Base-by-base conservation (phyloP, 2,113 vertebrate species). In the Nipponia nippon region DNA sequence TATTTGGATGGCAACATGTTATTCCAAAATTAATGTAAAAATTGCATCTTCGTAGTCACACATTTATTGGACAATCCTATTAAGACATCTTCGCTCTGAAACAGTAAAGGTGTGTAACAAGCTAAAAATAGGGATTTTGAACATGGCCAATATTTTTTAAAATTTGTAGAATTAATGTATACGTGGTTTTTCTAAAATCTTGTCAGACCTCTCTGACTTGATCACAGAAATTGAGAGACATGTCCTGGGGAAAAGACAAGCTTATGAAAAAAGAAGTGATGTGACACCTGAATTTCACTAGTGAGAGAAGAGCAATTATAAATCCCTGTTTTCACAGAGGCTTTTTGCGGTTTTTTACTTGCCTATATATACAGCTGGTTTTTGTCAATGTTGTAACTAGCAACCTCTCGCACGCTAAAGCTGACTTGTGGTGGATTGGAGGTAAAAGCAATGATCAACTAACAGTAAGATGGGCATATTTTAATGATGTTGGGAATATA, bases 401-500 rank as follows among this genome's bases (percentile, higher is more conserved):
- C 91, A 96, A 75, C 42, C 27, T 34, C 23, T 44, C 42, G 69
- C 50, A 14, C 15, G 7, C 44, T 21, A 11, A 75, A 88, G 69
- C 90, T 88, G 47, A 70, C 61, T 49, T 55, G 22, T 55, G 22
- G 52, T 67, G 89, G 70, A 34, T 40, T 77, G 53, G 46, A 71
- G 50, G 42, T 25, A 56, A 59, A 84, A 93, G 56, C 36, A 38
- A 26, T 70, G 59, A 85, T 69, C 93, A 96, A 10, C 79, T 92
- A 94, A 95, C 94, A 91, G 92, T 82, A 79, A 21, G 61, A 97
- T 89, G 87, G 91, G 88, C 79, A 79, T 93, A 91, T 97, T 98
- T 98, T 98, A 98, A 98, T 97, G 95, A 96, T 96, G 53, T 55
- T 90, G 25, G 86, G 71, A 95, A 82, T 94, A 36, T 23, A 82